Percentiles rank a stretch among this genome's conserved stretches.
Evolutionary conservation across 2,888 invertebrate genomes (phyloP).

Genomic region (Ganaspis brasiliensis): DNA sequence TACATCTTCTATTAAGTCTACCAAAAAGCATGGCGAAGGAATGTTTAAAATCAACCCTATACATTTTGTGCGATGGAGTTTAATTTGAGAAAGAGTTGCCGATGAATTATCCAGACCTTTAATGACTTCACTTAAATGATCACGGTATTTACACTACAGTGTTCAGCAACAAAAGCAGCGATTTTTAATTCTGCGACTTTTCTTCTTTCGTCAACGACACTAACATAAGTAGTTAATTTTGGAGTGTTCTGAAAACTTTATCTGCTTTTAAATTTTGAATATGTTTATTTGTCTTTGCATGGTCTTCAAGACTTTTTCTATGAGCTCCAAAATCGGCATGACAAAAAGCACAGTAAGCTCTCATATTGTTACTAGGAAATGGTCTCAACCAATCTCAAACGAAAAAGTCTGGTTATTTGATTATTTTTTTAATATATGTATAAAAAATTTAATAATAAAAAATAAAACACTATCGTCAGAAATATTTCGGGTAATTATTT

Average conservation of each 20-base stretch:
- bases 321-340: slow-evolving; percentile 60
- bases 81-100: slow-evolving; percentile 62
- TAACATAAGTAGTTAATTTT: slow-evolving; percentile 25
- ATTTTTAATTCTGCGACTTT: slow-evolving; percentile 56
- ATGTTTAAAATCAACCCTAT: slow-evolving; percentile 71
- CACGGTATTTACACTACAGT: slow-evolving; percentile 59
- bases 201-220: slow-evolving; percentile 48
- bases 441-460: no score
- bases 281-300: slow-evolving; percentile 67
- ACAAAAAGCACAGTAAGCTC: slow-evolving; percentile 39
- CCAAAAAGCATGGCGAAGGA: slow-evolving; percentile 66
- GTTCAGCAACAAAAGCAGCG: slow-evolving; percentile 62
- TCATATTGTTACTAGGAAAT: not conserved
- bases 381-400: slow-evolving; percentile 21
- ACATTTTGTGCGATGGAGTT: slow-evolving; percentile 65
- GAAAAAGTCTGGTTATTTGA: no score
- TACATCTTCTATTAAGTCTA: slow-evolving; percentile 68
- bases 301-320: slow-evolving; percentile 66
- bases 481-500: no score
- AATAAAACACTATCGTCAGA: no score
- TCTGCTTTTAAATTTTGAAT: slow-evolving; percentile 56
- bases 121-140: slow-evolving; percentile 61
- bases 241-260: slow-evolving; percentile 40
- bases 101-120: slow-evolving; percentile 60
- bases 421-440: no score